Base-by-base conservation (phyloP, 35 echinoderm and acorn worm species). In the Eucidaris tribuloides region DNA sequence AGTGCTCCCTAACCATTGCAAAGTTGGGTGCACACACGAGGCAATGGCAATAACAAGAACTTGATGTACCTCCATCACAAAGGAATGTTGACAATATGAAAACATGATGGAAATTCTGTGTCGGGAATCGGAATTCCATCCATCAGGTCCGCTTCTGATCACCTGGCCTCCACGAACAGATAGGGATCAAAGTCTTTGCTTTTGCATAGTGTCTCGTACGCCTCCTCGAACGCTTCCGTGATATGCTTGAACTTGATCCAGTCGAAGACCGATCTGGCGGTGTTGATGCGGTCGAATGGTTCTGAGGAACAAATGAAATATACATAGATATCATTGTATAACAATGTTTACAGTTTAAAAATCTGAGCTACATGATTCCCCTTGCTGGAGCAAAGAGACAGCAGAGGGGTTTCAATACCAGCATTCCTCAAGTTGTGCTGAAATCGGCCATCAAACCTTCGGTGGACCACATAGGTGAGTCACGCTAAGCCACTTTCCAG, bases 251-350 rank as follows among this genome's bases (percentile, higher is more conserved):
- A 92, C 4, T 62, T 31, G 46, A 41, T 5, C 17, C 32, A 59
- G 61, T 71, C 85, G 60, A 80, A 81, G 6, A 92, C 89, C 0
- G 89, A 85, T 17, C 89, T 70, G 34, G 89, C 89, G 0, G 84
- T 85, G 64, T 92, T 92, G 38, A 46, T 59, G 31, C 58, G 33
- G 56, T 92, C 89, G 42, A 86, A 92, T 25, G 89, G 89, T 83
- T 92, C 89, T 92, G 89, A 31, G 60, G 24, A 33, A n/a, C n/a
- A n/a, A n/a, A n/a, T n/a, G n/a, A n/a, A n/a, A n/a, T n/a, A n/a
- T n/a, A n/a, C n/a, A n/a, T n/a, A n/a, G n/a, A n/a, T n/a, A n/a
- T n/a, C n/a, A n/a, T n/a, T n/a, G n/a, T n/a, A n/a, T n/a, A n/a
- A n/a, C n/a, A n/a, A n/a, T n/a, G n/a, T n/a, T n/a, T n/a, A n/a